Conservation (phyloP, 1,140 invertebrate genomes). For the Caerostris darwini region DNA sequence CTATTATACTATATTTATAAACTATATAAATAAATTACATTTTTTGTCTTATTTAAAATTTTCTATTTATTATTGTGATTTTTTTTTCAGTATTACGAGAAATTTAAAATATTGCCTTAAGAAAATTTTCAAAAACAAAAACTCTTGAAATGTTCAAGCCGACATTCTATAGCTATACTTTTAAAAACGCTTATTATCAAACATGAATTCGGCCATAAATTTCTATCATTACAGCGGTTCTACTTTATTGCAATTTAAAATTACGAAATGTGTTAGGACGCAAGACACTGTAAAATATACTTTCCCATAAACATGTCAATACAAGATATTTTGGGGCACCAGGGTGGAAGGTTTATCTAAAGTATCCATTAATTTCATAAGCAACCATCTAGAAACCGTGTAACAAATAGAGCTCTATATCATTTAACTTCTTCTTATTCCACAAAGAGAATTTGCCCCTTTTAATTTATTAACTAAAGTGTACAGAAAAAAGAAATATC, state of each 20-base stretch:
- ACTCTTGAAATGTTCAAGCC: too few species aligned
- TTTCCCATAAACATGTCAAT: constrained; percentile 23
- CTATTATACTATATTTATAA: too few species aligned
- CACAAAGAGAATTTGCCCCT: not conserved
- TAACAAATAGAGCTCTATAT: constrained; percentile 11
- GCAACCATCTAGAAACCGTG: not conserved
- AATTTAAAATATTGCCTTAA: too few species aligned
- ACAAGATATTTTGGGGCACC: constrained; percentile 21
- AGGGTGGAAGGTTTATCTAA: constrained; percentile 19
- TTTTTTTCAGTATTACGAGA: too few species aligned
- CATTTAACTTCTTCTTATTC: not conserved
- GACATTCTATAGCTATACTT: not conserved
- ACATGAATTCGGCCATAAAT: constrained; percentile 21
- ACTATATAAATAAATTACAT: too few species aligned
- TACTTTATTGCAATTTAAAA: constrained; percentile 29
- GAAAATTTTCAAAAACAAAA: too few species aligned
- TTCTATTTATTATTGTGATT: too few species aligned
- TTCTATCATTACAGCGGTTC: not conserved
- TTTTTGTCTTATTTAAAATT: too few species aligned
- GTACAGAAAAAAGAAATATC: not conserved
- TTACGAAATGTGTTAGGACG: constrained; percentile 2
- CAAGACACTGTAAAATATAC: constrained; percentile 4
- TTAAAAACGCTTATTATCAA: not conserved
- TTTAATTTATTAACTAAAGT: not conserved
- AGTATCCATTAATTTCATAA: constrained; percentile 17